Evolutionary conservation across 2,888 invertebrate species (phyloP).

Genomic region (Resseliella maxima): DNA sequence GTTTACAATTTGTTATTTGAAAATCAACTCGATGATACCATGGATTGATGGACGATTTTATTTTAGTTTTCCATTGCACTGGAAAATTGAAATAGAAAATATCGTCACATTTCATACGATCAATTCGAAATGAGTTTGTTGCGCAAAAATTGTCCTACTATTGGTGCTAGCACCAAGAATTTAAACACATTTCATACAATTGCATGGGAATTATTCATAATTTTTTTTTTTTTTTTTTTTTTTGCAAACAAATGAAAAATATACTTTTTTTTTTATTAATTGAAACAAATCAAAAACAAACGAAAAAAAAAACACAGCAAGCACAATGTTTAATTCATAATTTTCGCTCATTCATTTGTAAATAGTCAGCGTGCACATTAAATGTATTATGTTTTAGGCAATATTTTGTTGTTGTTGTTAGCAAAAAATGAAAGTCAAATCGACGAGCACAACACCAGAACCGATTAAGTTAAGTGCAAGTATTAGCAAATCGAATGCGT

Average conservation of each 20-base stretch:
- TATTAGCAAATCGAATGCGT: no score
- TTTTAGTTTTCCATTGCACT: not conserved
- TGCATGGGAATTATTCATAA: slow-evolving; percentile 37
- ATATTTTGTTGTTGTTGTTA: not conserved
- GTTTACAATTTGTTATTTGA: not conserved
- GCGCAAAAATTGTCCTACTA: slow-evolving; percentile 26
- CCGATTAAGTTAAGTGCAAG: no score
- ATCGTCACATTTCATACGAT: not conserved
- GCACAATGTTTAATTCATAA: not conserved
- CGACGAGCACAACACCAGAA: no score
- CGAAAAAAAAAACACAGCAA: not conserved
- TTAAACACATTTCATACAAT: not conserved
- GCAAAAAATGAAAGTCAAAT: not conserved
- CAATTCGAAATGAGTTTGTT: not conserved
- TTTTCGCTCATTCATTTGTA: slow-evolving; percentile 23
- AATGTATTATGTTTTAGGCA: not conserved
- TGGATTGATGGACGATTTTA: not conserved
- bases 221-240: not conserved
- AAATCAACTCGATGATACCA: not conserved
- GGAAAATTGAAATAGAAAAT: not conserved
- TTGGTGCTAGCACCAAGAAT: not conserved
- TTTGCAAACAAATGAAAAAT: not conserved
- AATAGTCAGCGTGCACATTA: slow-evolving; percentile 46
- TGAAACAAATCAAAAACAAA: no score
- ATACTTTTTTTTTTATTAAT: no score